A percentile compares a stretch with the other conserved stretches of the same genome.
These are phyloP conservation scores for Lerema accius DNA, from an alignment of 1,140 invertebrate genomes.

Conservation along the genomic window DNA sequence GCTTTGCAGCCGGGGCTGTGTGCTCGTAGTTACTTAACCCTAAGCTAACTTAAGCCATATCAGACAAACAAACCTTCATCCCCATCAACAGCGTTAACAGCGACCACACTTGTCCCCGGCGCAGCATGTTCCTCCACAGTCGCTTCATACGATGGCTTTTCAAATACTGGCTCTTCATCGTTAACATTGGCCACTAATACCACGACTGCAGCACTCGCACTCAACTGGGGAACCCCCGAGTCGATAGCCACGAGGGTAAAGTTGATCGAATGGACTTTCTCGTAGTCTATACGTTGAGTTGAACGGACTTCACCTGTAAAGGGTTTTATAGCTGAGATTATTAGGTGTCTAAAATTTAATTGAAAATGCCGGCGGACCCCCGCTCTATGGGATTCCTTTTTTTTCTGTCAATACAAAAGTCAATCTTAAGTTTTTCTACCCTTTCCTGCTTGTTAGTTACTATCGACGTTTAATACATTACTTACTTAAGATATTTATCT, in stretches of 20 bases:
- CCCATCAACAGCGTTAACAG: slow-evolving; percentile 88
- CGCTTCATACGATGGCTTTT: slow-evolving; percentile 86
- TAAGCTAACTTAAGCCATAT: no score
- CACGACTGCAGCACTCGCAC: slow-evolving; percentile 88
- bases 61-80: no score
- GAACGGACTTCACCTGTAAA: slow-evolving; percentile 89
- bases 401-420: no score
- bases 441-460: no score
- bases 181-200: slow-evolving; percentile 93
- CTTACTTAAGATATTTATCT: no score
- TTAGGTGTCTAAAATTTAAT: slow-evolving; percentile 10
- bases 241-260: slow-evolving; percentile 93
- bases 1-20: no score
- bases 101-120: slow-evolving; percentile 86
- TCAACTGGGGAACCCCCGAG: slow-evolving; percentile 91
- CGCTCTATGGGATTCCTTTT: no score
- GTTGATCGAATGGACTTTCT: slow-evolving; percentile 88
- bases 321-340: background rate
- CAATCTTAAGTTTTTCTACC: no score
- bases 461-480: no score
- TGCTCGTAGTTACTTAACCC: no score
- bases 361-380: no score
- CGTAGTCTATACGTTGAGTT: slow-evolving; percentile 92
- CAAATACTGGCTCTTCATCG: slow-evolving; percentile 92
- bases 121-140: slow-evolving; percentile 89